These are phyloP conservation scores for Petrolisthes manimaculis DNA, from an alignment of 2,888 invertebrate species.

Conservation along the genomic window DNA sequence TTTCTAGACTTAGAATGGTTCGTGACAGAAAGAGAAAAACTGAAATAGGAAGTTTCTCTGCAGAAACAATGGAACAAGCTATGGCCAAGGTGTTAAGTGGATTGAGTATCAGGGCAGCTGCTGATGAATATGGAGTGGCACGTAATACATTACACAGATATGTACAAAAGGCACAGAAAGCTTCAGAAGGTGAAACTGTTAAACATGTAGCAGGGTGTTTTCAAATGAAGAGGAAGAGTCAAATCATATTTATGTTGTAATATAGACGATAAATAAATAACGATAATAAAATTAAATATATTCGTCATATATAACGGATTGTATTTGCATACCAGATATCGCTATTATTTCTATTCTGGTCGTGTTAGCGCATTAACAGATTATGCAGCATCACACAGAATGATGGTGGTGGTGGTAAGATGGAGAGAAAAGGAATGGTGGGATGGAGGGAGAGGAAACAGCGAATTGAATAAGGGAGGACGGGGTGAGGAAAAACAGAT, in stretches of 20 bases:
- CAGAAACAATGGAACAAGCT: conserved; percentile 36
- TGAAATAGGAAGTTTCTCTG: conserved; percentile 34
- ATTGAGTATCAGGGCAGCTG: conserved; percentile 26
- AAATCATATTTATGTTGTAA: conserved; percentile 15
- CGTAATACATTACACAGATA: conserved; percentile 37
- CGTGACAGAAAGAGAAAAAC: conserved; percentile 34
- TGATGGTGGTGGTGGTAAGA: too few species aligned
- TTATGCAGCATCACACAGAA: too few species aligned
- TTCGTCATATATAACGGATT: too few species aligned
- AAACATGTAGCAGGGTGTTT: conserved; percentile 34
- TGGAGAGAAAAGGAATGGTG: too few species aligned
- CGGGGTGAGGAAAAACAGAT: too few species aligned
- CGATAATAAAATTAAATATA: too few species aligned
- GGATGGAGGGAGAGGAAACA: too few species aligned
- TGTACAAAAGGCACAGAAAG: conserved; percentile 21
- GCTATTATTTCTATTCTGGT: too few species aligned
- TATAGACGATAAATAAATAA: too few species aligned
- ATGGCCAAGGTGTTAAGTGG: conserved; percentile 31
- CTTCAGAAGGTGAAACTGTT: conserved; percentile 25
- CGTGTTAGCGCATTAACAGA: too few species aligned
- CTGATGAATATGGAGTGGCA: conserved; percentile 19
- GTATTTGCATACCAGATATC: too few species aligned
- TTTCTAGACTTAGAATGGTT: conserved; percentile 10
- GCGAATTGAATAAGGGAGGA: too few species aligned
- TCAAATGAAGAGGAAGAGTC: conserved; percentile 29